Evolutionary conservation across 2,797 vertebrate species (phyloP).

Genomic region (Halcyon chelicuti): DNA sequence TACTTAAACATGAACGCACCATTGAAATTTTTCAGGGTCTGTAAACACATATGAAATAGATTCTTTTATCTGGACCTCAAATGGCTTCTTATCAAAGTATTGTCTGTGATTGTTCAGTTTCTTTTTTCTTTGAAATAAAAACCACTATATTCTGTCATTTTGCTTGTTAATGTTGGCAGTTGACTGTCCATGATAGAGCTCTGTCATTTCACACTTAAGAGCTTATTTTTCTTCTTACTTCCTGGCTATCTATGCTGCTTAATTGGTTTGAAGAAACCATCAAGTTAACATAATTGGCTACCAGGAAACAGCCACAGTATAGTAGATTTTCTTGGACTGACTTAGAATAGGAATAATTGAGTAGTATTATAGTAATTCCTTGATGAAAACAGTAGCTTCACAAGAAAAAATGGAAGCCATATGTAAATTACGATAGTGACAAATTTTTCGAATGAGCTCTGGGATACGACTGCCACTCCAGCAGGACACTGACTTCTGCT

Average conservation of each 20-base stretch:
- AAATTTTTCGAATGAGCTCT: background rate
- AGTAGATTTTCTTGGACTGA: background rate
- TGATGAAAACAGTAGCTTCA: background rate
- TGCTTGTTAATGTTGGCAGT: background rate
- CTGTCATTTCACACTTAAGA: background rate
- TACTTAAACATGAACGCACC: background rate
- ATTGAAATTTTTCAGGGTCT: background rate
- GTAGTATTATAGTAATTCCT: background rate
- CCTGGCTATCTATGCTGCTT: background rate
- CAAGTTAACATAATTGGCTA: background rate
- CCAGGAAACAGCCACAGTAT: background rate
- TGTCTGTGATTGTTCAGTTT: background rate
- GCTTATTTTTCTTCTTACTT: background rate
- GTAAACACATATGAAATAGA: background rate
- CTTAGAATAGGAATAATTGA: background rate
- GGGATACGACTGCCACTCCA: rapidly evolving
- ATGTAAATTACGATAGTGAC: background rate
- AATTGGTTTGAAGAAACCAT: background rate
- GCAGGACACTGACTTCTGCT: background rate
- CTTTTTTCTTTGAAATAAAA: background rate
- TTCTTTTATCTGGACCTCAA: background rate
- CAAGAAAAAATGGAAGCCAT: background rate
- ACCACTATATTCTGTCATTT: background rate
- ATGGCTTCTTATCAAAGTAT: background rate
- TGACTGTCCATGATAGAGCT: background rate